These are phyloP conservation scores for Calephelis nemesis DNA, from an alignment of 1,140 invertebrate species.

Conservation along the genomic window DNA sequence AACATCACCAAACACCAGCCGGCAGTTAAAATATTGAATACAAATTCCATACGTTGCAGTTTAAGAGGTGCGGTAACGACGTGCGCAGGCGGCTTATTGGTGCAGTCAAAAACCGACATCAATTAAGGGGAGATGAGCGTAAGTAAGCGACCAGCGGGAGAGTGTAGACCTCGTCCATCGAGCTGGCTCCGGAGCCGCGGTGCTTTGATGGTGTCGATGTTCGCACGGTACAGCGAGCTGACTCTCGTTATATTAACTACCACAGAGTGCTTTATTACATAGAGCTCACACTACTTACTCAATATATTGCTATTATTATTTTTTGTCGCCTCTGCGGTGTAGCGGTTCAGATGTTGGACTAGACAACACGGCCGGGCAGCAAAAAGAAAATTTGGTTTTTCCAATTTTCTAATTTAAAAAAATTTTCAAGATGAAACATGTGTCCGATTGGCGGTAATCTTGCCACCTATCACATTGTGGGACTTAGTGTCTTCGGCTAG, in stretches of 20 bases:
- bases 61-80: slow-evolving; percentile 55
- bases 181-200: slow-evolving; percentile 26
- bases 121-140: slow-evolving; percentile 60
- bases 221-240: slow-evolving; percentile 30
- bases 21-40: slow-evolving; percentile 68
- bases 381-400: no score
- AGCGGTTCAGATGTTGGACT: no score
- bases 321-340: no score
- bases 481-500: no score
- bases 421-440: no score
- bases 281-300: neutral
- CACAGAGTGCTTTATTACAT: neutral
- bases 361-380: no score
- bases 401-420: no score
- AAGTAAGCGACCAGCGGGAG: slow-evolving; percentile 29
- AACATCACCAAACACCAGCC: slow-evolving; percentile 40
- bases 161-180: slow-evolving; percentile 22
- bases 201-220: slow-evolving; percentile 46
- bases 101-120: slow-evolving; percentile 69
- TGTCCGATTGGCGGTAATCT: no score
- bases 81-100: slow-evolving; percentile 55
- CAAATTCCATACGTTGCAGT: slow-evolving; percentile 70
- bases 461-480: no score
- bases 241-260: slow-evolving; percentile 24
- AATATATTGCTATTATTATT: neutral